These are phyloP conservation scores for Eupithecia exiguata DNA, from an alignment of 2,888 invertebrate genomes.

Conservation along the genomic window DNA sequence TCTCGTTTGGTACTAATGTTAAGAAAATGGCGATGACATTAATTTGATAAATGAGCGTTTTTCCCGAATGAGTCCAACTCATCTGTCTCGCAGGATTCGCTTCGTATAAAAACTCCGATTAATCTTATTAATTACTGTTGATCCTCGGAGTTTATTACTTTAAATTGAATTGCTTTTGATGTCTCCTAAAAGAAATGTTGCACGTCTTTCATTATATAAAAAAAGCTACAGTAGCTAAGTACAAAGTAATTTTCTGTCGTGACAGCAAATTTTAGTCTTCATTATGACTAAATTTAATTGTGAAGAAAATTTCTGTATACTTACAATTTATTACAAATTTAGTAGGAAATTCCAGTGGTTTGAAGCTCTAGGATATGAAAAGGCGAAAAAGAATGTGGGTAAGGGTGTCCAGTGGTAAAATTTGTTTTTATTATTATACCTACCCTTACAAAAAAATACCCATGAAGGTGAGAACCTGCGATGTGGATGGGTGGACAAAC, in stretches of 20 bases:
- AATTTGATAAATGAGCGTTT: conserved; percentile 21
- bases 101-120: conserved; percentile 31
- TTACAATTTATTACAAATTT: neutral
- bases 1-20: neutral
- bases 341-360: neutral
- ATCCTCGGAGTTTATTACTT: conserved; percentile 39
- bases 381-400: too few species aligned
- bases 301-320: neutral
- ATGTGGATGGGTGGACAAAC: too few species aligned
- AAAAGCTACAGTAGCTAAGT: neutral
- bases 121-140: conserved; percentile 38
- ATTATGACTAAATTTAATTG: neutral
- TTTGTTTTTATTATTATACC: too few species aligned
- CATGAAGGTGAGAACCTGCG: too few species aligned
- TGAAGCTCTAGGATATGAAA: too few species aligned
- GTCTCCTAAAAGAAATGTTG: conserved; percentile 12
- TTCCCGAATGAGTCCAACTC: conserved; percentile 10
- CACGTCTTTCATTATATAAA: neutral
- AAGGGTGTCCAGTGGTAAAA: too few species aligned
- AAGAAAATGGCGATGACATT: conserved; percentile 12
- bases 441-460: too few species aligned
- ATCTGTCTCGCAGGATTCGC: conserved; percentile 10
- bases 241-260: neutral
- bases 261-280: neutral
- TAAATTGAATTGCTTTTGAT: conserved; percentile 38